These are phyloP conservation scores for Pammene aurita DNA, from an alignment of 2,888 invertebrate genomes.

Conservation along the genomic window DNA sequence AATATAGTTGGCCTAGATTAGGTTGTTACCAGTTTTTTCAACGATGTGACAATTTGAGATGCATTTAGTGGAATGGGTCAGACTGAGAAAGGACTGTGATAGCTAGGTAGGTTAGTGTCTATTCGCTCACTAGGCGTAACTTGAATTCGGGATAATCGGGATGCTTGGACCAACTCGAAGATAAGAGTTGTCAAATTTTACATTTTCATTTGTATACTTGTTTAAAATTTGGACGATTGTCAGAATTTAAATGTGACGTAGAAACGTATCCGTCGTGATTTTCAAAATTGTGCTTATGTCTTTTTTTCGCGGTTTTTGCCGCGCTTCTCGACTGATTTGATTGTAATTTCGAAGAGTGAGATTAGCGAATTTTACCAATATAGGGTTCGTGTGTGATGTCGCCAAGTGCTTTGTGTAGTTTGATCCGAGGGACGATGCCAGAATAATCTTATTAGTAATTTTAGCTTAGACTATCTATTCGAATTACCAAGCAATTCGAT, in stretches of 20 bases:
- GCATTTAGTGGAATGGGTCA: conserved; percentile 81
- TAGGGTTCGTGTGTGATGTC: conserved; percentile 70
- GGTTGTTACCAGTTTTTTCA: conserved; percentile 80
- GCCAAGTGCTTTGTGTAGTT: conserved; percentile 72
- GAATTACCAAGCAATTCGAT: conserved; percentile 82
- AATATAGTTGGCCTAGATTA: conserved; percentile 75
- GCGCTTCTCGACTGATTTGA: conserved; percentile 74
- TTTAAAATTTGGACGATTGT: conserved; percentile 53
- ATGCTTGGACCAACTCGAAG: conserved; percentile 54
- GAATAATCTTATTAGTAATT: conserved; percentile 75
- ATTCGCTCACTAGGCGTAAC: conserved; percentile 79
- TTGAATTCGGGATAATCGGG: conserved; percentile 56
- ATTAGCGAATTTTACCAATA: conserved; percentile 73
- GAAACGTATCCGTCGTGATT: conserved; percentile 54
- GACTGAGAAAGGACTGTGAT: conserved; percentile 84
- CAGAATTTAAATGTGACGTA: conserved; percentile 48
- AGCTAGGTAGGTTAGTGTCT: conserved; percentile 80
- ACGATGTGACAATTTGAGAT: conserved; percentile 74
- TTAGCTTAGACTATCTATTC: conserved; percentile 73
- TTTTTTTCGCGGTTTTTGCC: conserved; percentile 53
- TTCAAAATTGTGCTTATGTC: conserved; percentile 53
- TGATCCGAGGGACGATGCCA: conserved; percentile 68
- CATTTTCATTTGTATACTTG: conserved; percentile 50
- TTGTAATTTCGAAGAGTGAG: conserved; percentile 72
- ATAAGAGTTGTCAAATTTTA: conserved; percentile 55